These are phyloP conservation scores for Argyrosomus regius DNA, from an alignment of 2,797 vertebrate genomes.

Conservation along the genomic window DNA sequence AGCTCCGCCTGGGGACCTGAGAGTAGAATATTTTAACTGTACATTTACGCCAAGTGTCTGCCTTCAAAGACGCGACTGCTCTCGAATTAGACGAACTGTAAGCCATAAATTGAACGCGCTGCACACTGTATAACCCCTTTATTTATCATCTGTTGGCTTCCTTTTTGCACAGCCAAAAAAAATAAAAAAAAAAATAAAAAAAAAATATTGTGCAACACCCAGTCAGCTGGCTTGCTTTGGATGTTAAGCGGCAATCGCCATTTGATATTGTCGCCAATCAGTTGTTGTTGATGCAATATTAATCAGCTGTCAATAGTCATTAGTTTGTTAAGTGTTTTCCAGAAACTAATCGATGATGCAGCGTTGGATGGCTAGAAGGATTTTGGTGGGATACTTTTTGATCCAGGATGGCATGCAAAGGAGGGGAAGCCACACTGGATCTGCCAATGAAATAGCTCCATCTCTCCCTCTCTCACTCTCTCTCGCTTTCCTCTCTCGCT, in stretches of 20 bases:
- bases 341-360: slow-evolving; percentile 86
- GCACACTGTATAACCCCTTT: slow-evolving; percentile 70
- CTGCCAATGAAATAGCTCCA: slow-evolving; percentile 66
- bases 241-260: slow-evolving; percentile 67
- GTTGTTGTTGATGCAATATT: slow-evolving; percentile 91
- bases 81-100: slow-evolving; percentile 93
- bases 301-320: slow-evolving; percentile 89
- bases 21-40: slow-evolving; percentile 99
- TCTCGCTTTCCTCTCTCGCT: slow-evolving; percentile 8
- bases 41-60: slow-evolving; percentile 98
- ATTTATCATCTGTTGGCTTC: slow-evolving; percentile 76
- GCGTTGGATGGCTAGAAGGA: slow-evolving; percentile 64
- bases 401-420: slow-evolving; percentile 63
- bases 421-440: slow-evolving; percentile 44
- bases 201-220: slow-evolving; percentile 53
- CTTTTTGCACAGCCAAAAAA: slow-evolving; percentile 21
- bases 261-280: slow-evolving; percentile 77
- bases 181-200: too few species aligned
- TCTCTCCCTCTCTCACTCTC: slow-evolving; percentile 25
- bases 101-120: slow-evolving; percentile 89
- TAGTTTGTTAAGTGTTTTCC: slow-evolving; percentile 88
- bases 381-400: slow-evolving; percentile 71
- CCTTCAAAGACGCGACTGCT: slow-evolving; percentile 96
- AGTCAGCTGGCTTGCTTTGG: slow-evolving; percentile 64
- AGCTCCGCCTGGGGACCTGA: slow-evolving; percentile 94